Evolutionary conservation across 2,888 invertebrate species (phyloP).

Genomic region (Allophyes oxyacanthae): DNA sequence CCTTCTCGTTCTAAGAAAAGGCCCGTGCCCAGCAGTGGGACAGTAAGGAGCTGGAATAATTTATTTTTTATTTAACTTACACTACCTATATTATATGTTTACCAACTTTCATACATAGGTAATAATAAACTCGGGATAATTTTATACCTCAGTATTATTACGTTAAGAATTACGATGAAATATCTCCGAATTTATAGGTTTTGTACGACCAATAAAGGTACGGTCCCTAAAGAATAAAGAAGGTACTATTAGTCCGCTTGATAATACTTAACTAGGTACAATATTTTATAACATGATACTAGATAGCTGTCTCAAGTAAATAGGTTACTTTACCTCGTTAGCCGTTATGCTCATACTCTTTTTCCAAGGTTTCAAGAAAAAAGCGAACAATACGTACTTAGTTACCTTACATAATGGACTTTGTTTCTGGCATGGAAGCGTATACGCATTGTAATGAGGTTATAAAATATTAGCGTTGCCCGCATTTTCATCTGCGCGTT

Average conservation of each 20-base stretch:
- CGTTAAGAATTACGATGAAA: constrained; percentile 17
- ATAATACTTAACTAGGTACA: constrained; percentile 33
- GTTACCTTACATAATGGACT: constrained; percentile 16
- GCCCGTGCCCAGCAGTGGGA: too few species aligned
- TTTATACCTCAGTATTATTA: not conserved
- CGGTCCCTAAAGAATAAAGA: constrained; percentile 27
- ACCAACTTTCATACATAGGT: too few species aligned
- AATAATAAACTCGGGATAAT: not conserved
- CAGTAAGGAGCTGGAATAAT: too few species aligned
- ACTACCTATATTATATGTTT: too few species aligned
- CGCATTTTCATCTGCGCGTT: too few species aligned
- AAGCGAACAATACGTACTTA: constrained; percentile 28
- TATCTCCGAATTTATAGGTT: constrained; percentile 21
- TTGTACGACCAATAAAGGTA: constrained; percentile 31
- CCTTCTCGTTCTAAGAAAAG: too few species aligned
- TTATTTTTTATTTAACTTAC: too few species aligned
- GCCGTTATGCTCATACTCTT: constrained; percentile 29
- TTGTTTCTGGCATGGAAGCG: constrained; percentile 16
- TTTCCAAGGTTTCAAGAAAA: constrained; percentile 33
- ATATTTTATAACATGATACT: constrained; percentile 38
- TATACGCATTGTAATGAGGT: constrained; percentile 22
- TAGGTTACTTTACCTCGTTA: constrained; percentile 43
- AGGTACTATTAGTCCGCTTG: constrained; percentile 32
- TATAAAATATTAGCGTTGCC: constrained; percentile 1
- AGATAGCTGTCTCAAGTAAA: constrained; percentile 43